Evolutionary conservation across 2,113 vertebrate genomes (phyloP), one percentile per base, ranked within the genome.

Genomic region (Pollachius pollachius): DNA sequence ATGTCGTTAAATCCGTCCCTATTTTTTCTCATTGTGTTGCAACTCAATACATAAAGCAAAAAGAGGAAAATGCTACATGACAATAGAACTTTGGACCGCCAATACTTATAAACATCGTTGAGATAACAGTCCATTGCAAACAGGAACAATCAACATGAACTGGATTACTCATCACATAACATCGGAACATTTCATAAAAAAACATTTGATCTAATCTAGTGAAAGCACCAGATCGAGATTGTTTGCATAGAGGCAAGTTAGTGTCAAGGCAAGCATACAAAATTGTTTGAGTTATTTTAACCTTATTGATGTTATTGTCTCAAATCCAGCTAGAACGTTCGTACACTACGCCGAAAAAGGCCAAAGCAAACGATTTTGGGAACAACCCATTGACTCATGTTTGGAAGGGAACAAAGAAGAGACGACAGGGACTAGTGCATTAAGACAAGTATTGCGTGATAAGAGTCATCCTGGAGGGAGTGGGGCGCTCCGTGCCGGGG

Each of bases 1-100:
- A 62, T 52, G 34, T 76, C 52, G 70, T 17, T 21, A 52, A 61
- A 62, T 62, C 19, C 58, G n/a, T 57, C 48, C n/a, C 60, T 58
- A 54, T 52, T 30, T 12, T 12, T 52, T 63, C 34, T 68, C 61
- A n/a, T 68, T 15, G 18, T 16, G 21, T 73, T 65, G 68, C 3
- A 62, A 54, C 17, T 71, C 27, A 12, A 48, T 54, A 30, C 52
- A 52, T 30, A 15, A 11, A 37, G 56, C 57, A 25, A 58, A 34
- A 64, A 37, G n/a, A 57, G 15, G 17, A 62, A 27, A 11, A 30
- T 52, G 64, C 37, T 65, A 65, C 37, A 65, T 19, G 37, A 65
- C 37, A 18, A 65, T 7, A 21, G 64, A 65, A 15, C n/a, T 19
- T 17, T 34, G 12, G 52, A 66, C 5, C 5, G 19, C n/a, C 63